Percentiles rank a stretch among this genome's conserved stretches.
phyloP scores from a whole-genome alignment of 2,797 vertebrate genomes.

The Chromis chromis region DNA sequence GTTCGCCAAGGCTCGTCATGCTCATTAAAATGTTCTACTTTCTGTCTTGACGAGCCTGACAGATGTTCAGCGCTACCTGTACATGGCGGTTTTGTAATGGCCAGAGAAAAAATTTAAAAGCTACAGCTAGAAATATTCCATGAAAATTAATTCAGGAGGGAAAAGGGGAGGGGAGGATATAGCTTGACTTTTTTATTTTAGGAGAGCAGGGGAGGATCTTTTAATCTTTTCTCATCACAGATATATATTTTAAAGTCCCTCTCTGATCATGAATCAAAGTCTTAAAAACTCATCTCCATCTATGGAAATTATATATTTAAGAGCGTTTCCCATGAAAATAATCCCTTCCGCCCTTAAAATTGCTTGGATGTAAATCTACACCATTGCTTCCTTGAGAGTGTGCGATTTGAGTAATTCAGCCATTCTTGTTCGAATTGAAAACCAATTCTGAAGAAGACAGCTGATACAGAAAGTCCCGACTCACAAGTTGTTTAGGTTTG shows the following conservation, averaged over 20 bases:
- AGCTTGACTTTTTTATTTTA: neutral
- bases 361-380: too few relatives aligned
- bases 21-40: slow-evolving; percentile 70
- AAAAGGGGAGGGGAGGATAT: neutral
- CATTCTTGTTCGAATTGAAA: too few relatives aligned
- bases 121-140: neutral
- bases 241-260: neutral
- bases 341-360: too few relatives aligned
- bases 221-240: neutral
- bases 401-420: too few relatives aligned
- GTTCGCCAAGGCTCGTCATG: slow-evolving; percentile 50
- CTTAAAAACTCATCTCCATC: too few relatives aligned
- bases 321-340: too few relatives aligned
- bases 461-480: too few relatives aligned
- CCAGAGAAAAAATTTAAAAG: slow-evolving; percentile 18
- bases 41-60: slow-evolving; percentile 28
- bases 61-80: slow-evolving; percentile 60
- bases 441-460: too few relatives aligned
- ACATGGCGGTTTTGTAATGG: slow-evolving; percentile 45
- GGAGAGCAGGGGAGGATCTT: neutral
- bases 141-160: neutral
- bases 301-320: too few relatives aligned
- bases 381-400: too few relatives aligned
- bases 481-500: too few relatives aligned
- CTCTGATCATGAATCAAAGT: too few relatives aligned